phyloP scores from a whole-genome alignment of 2,113 vertebrate species.

The Myotis yumanensis region DNA sequence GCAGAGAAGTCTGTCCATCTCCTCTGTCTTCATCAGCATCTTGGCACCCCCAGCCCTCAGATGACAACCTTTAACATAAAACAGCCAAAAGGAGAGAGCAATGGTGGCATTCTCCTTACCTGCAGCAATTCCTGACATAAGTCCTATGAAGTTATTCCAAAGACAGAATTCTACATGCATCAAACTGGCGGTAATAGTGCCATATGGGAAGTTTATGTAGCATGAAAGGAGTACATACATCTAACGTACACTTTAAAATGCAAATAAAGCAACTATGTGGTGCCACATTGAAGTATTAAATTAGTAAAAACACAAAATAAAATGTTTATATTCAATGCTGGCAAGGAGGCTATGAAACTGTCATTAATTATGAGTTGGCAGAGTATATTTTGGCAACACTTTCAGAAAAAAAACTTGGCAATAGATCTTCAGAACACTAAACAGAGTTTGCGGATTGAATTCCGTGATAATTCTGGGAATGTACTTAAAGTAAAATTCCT shows the following conservation, averaged over 20 bases:
- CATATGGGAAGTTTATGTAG: neutral
- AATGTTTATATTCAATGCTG: constrained; percentile 58
- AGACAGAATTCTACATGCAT: neutral
- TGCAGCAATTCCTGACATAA: neutral
- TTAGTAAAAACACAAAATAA: constrained; percentile 72
- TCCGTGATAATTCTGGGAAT: constrained; percentile 55
- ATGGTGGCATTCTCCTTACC: neutral
- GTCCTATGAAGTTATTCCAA: neutral
- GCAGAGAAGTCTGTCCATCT: neutral
- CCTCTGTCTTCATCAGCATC: neutral
- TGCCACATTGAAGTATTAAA: constrained; percentile 52
- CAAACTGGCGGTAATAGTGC: neutral
- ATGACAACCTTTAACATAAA: neutral
- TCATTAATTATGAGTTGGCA: constrained; percentile 58
- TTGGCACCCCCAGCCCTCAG: neutral
- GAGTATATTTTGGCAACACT: constrained; percentile 33
- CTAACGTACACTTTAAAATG: constrained; percentile 41
- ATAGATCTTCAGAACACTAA: constrained; percentile 41
- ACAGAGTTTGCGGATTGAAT: constrained; percentile 38
- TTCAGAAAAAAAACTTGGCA: constrained; percentile 61
- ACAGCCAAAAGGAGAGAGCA: neutral
- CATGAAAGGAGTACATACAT: neutral
- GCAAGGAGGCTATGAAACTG: constrained; percentile 54
- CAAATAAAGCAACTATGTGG: constrained; percentile 47
- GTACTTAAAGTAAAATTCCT: constrained; percentile 58